phyloP scores from a whole-genome alignment of 2,888 invertebrate species.

The Tortricodes alternella region DNA sequence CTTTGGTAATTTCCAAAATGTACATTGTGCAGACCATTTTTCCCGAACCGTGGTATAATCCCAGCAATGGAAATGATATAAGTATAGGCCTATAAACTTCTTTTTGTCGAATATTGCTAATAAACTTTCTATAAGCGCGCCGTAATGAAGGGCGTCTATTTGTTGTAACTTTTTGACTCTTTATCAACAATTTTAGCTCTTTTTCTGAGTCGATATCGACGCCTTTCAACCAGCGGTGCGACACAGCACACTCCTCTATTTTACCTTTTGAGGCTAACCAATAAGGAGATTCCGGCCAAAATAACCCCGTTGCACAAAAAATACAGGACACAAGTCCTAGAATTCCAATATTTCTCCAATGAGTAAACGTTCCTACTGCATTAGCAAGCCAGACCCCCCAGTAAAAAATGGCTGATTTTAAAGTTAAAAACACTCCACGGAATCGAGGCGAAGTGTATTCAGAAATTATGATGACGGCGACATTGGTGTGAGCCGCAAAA shows the following conservation, averaged over 20 bases:
- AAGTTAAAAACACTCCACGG: slow-evolving; percentile 44
- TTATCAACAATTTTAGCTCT: slow-evolving; percentile 33
- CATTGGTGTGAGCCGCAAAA: slow-evolving; percentile 38
- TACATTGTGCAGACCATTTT: slow-evolving; percentile 41
- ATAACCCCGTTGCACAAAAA: slow-evolving; percentile 29
- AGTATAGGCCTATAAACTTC: slow-evolving; percentile 48
- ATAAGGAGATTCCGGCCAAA: slow-evolving; percentile 38
- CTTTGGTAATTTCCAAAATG: slow-evolving; percentile 35
- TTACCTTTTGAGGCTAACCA: slow-evolving; percentile 39
- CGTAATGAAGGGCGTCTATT: slow-evolving; percentile 29
- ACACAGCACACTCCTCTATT: slow-evolving; percentile 33
- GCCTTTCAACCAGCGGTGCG: slow-evolving; percentile 31
- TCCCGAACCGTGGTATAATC: slow-evolving; percentile 38
- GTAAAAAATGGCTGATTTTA: slow-evolving; percentile 42
- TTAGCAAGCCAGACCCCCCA: slow-evolving; percentile 46
- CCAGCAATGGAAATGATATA: slow-evolving; percentile 39
- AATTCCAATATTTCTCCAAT: slow-evolving; percentile 37
- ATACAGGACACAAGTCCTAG: slow-evolving; percentile 34
- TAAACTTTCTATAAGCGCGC: neutral
- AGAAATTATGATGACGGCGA: slow-evolving; percentile 39
- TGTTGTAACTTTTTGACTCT: slow-evolving; percentile 31
- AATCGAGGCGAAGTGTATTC: slow-evolving; percentile 47
- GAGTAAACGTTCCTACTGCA: slow-evolving; percentile 41
- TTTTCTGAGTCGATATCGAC: slow-evolving; percentile 25
- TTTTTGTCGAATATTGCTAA: neutral